phyloP scores from a whole-genome alignment of 2,797 vertebrate genomes.

The Tachyglossus aculeatus region DNA sequence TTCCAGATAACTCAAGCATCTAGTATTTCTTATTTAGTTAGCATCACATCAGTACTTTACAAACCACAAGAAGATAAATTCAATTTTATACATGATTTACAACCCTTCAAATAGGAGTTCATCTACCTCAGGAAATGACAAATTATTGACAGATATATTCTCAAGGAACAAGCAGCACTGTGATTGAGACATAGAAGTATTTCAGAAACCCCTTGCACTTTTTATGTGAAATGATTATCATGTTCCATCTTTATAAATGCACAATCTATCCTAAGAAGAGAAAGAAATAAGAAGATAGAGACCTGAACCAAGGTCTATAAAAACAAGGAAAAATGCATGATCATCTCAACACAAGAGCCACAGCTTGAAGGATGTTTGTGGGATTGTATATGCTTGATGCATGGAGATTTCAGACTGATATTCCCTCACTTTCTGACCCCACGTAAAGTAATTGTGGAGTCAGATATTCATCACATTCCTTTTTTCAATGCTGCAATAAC shows the following conservation, averaged over 20 bases:
- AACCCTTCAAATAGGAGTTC: slow-evolving; percentile 44
- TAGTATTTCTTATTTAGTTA: slow-evolving; percentile 52
- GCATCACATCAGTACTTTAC: slow-evolving; percentile 41
- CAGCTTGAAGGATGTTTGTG: background rate
- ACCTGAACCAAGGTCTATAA: slow-evolving; percentile 12
- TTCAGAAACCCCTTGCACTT: slow-evolving; percentile 58
- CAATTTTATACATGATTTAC: slow-evolving; percentile 54
- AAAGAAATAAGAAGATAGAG: slow-evolving; percentile 33
- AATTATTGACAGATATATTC: slow-evolving; percentile 56
- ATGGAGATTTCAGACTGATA: background rate
- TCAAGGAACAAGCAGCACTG: slow-evolving; percentile 49
- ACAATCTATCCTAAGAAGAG: slow-evolving; percentile 69
- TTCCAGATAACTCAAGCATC: slow-evolving; percentile 24
- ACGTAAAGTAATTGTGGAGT: background rate
- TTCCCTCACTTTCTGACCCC: background rate
- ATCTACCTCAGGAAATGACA: slow-evolving; percentile 63
- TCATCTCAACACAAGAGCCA: background rate
- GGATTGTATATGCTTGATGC: background rate
- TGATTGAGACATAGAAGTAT: slow-evolving; percentile 46
- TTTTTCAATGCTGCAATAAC: slow-evolving; percentile 50
- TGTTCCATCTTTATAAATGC: slow-evolving; percentile 59
- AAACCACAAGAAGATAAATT: slow-evolving; percentile 44
- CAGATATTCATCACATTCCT: slow-evolving; percentile 20
- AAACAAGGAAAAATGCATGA: slow-evolving; percentile 42
- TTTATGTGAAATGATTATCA: slow-evolving; percentile 65